A percentile compares a stretch with the other conserved stretches of the same genome.
Evolutionary conservation across 2,797 vertebrate species (phyloP).

Genomic region (Myotis findleyi): DNA sequence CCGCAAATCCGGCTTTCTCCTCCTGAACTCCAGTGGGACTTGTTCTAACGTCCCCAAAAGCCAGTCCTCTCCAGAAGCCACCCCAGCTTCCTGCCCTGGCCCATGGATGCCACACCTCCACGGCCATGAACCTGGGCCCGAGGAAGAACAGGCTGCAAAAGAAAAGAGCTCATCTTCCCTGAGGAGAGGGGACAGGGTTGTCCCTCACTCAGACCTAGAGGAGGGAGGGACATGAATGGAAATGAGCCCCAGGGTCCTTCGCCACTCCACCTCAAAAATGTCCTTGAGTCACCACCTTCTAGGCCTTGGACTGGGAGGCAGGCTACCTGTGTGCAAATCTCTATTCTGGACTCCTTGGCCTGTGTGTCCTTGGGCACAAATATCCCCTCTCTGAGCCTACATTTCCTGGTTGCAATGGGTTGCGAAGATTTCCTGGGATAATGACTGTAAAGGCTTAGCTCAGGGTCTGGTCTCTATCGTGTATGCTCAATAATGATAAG

Average conservation of each 20-base stretch:
- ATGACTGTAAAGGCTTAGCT: background rate
- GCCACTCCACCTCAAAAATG: background rate
- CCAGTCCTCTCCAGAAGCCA: background rate
- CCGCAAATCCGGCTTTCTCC: background rate
- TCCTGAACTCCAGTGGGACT: background rate
- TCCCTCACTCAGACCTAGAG: background rate
- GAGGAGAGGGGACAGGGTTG: background rate
- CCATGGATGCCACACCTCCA: rapidly evolving
- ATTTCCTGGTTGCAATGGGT: background rate
- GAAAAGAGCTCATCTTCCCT: background rate
- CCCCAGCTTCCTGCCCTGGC: background rate
- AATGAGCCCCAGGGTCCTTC: no score
- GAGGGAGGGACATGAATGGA: background rate
- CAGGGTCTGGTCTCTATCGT: background rate
- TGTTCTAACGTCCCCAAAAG: background rate
- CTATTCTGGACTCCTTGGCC: background rate
- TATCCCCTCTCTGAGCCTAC: background rate
- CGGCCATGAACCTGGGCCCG: background rate
- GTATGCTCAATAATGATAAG: background rate
- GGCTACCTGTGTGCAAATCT: background rate
- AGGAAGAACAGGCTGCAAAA: background rate
- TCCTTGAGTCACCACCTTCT: background rate
- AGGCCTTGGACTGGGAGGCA: background rate
- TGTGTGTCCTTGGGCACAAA: background rate
- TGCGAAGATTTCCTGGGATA: background rate